These are phyloP conservation scores for Harpalus rubripes DNA, from an alignment of 2,888 invertebrate genomes.

Conservation along the genomic window DNA sequence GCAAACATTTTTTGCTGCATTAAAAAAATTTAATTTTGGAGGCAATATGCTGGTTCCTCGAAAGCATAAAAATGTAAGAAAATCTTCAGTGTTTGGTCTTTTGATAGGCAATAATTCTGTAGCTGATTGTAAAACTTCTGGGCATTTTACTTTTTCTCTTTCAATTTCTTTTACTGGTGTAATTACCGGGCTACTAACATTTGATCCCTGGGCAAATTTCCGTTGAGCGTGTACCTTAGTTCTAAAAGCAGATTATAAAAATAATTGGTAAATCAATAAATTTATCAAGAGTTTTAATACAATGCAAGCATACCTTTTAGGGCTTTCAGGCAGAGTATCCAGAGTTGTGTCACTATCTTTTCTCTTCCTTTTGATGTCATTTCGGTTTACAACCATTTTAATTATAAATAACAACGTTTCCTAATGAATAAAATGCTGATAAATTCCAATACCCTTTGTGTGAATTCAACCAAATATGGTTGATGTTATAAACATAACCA, in stretches of 20 bases:
- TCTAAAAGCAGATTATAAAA: constrained; percentile 76
- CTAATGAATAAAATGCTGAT: constrained; percentile 33
- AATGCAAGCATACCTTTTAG: constrained; percentile 76
- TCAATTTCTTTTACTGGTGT: constrained; percentile 83
- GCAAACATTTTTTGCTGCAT: constrained; percentile 74
- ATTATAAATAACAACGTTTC: background rate
- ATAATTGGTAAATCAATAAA: constrained; percentile 59
- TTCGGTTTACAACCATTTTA: constrained; percentile 75
- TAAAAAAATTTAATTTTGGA: constrained; percentile 85
- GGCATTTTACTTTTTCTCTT: constrained; percentile 76
- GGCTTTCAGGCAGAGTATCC: constrained; percentile 74
- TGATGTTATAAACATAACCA: constrained; percentile 63
- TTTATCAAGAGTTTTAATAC: constrained; percentile 15
- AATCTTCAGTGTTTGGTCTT: constrained; percentile 91
- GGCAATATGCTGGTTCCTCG: constrained; percentile 88
- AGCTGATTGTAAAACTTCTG: constrained; percentile 77
- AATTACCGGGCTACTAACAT: constrained; percentile 80
- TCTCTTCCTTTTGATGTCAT: constrained; percentile 76
- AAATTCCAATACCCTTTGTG: constrained; percentile 60
- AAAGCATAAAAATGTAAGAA: constrained; percentile 90
- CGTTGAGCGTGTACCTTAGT: constrained; percentile 91
- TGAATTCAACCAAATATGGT: constrained; percentile 57
- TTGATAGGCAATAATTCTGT: constrained; percentile 83
- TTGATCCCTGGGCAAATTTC: constrained; percentile 91
- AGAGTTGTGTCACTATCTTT: constrained; percentile 73